These are phyloP conservation scores for Panthera tigris DNA, from an alignment of 2,113 vertebrate species.

Conservation along the genomic window DNA sequence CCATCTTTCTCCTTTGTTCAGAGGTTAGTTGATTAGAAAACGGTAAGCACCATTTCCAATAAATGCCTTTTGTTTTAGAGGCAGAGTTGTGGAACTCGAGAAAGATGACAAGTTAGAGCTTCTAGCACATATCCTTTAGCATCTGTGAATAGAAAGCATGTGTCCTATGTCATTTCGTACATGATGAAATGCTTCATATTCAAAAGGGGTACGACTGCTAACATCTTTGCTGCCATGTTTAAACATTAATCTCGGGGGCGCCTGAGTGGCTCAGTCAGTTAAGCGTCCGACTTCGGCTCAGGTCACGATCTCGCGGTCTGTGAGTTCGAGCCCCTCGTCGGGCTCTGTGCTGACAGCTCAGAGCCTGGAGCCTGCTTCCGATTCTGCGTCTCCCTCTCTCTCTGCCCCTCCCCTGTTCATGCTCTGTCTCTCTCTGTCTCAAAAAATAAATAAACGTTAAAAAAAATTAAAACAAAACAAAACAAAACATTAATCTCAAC, in stretches of 20 bases:
- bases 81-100: not conserved
- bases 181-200: not conserved
- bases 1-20: not conserved
- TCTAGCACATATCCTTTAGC: not conserved
- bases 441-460: no score
- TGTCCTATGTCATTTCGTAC: not conserved
- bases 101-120: not conserved
- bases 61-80: conserved; percentile 13
- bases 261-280: no score
- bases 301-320: no score
- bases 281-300: no score
- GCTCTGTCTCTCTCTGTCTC: no score
- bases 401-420: no score
- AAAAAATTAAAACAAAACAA: no score
- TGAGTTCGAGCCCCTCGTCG: no score
- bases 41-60: conserved; percentile 21
- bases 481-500: not conserved
- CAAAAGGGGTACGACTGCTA: not conserved
- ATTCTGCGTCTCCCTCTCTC: no score
- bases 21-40: not conserved
- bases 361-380: no score
- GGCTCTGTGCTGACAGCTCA: no score
- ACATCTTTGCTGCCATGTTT: not conserved
- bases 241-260: not conserved
- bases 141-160: not conserved